phyloP scores from a whole-genome alignment of 2,888 invertebrate species.

The Leptopilina myrica region DNA sequence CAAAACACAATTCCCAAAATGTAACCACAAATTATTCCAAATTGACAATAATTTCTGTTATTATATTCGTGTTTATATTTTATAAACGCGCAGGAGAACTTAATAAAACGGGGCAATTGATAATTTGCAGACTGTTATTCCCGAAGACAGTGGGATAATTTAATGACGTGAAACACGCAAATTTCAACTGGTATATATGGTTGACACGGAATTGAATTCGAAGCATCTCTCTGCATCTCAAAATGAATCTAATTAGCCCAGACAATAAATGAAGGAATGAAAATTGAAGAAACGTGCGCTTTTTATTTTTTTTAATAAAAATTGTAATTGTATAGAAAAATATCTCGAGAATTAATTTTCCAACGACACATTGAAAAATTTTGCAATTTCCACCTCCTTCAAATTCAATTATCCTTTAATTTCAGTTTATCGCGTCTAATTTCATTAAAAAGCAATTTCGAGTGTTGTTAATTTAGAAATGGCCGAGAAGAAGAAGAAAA shows the following conservation, averaged over 20 bases:
- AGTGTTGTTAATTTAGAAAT: too few relatives aligned
- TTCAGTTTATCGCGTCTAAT: not conserved
- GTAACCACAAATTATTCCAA: too few relatives aligned
- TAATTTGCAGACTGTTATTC: not conserved
- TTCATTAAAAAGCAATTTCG: not conserved
- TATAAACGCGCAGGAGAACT: not conserved
- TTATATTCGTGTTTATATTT: not conserved
- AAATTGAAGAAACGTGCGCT: not conserved
- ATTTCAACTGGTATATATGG: not conserved
- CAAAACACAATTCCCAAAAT: too few relatives aligned
- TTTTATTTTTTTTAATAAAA: too few relatives aligned
- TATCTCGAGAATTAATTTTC: too few relatives aligned
- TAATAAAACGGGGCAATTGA: not conserved
- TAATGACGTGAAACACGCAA: slow-evolving; percentile 26
- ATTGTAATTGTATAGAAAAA: too few relatives aligned
- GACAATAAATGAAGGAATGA: slow-evolving; percentile 7
- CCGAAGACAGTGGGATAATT: not conserved
- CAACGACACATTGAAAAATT: not conserved
- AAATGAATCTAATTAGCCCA: not conserved
- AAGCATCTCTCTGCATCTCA: not conserved
- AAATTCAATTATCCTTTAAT: not conserved
- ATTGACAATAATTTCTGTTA: too few relatives aligned
- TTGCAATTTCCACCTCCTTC: not conserved
- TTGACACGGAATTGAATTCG: slow-evolving; percentile 2
- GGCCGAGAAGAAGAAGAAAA: too few relatives aligned